Evolutionary conservation across 2,113 vertebrate species (phyloP), one percentile per base, ranked within the genome.

Genomic region (Anthoscopus minutus): DNA sequence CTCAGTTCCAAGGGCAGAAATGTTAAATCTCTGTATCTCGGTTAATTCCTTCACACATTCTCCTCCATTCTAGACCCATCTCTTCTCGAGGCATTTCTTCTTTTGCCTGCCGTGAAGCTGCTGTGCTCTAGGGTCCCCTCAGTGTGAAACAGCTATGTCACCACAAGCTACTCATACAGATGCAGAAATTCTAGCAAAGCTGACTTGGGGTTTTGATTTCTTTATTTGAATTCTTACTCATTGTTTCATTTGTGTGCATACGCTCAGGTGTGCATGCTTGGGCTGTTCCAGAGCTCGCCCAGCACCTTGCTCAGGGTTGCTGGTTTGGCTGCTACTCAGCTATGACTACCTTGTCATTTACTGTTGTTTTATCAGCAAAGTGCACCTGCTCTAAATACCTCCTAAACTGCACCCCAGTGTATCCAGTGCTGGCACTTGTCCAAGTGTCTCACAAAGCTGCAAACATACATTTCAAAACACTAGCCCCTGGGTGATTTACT

Each of bases 221-320:
- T 65, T 60, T 21, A 15, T 35, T 25, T 70, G 42, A 80, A n/a
- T 73, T 81, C 42, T 64, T 62, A 64, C 21, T 15, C 24, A 31
- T 24, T 42, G 31, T 65, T 93, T 65, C 13, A 45, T 72, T 71
- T 69, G 11, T 65, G 13, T 61, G 42, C 28, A 6, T 31, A 38
- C 2, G 8, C 14, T 54, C n/a, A 10, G 0, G 4, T 8, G 23
- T 31, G 40, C 0, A 0, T 20, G 15, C 42, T 9, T 17, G 40
- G 13, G 27, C 45, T 35, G 9, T 20, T 53, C 22, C 86, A 64
- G 48, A 12, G 13, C 35, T 33, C 7, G 24, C 44, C 13, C 81
- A 62, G 57, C 30, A 56, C 53, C 7, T 10, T 15, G 48, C 51
- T 70, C 38, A 50, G 37, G 65, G 37, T 25, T 74, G 42, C 54